Percentiles rank a stretch among this genome's conserved stretches.
phyloP scores from a whole-genome alignment of 1,140 invertebrate species.

The Solenopsis invicta region DNA sequence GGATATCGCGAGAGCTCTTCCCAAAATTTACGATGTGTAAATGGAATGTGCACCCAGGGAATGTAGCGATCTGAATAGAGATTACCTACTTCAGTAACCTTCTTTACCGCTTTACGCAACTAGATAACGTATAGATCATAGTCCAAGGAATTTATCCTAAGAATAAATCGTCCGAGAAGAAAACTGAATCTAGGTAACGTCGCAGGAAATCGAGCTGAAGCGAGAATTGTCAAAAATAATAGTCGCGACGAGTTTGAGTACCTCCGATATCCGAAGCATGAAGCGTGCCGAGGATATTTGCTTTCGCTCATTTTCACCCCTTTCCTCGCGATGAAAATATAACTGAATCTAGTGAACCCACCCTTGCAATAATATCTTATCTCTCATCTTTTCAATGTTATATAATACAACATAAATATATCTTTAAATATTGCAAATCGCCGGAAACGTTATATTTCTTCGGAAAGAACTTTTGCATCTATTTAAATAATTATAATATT shows the following conservation, averaged over 20 bases:
- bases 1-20: slow-evolving; percentile 33
- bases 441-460: background rate
- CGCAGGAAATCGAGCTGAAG: slow-evolving; percentile 20
- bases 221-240: slow-evolving; percentile 26
- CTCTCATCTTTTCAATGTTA: background rate
- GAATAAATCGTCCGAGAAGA: slow-evolving; percentile 42
- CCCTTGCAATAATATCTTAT: background rate
- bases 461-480: background rate
- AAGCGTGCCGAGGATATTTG: background rate
- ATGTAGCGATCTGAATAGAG: slow-evolving; percentile 67
- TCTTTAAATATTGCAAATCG: background rate
- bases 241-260: background rate
- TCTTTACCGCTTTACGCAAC: slow-evolving; percentile 59
- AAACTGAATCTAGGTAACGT: slow-evolving; percentile 13
- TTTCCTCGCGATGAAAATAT: background rate
- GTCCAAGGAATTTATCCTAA: slow-evolving; percentile 49
- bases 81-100: slow-evolving; percentile 66
- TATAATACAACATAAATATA: background rate
- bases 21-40: slow-evolving; percentile 68
- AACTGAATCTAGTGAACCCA: background rate
- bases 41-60: slow-evolving; percentile 67
- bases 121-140: slow-evolving; percentile 61
- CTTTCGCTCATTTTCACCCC: background rate
- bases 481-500: background rate
- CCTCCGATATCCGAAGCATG: background rate